Evolutionary conservation across 2,888 invertebrate species (phyloP).

Genomic region (Dryomyza anilis): DNA sequence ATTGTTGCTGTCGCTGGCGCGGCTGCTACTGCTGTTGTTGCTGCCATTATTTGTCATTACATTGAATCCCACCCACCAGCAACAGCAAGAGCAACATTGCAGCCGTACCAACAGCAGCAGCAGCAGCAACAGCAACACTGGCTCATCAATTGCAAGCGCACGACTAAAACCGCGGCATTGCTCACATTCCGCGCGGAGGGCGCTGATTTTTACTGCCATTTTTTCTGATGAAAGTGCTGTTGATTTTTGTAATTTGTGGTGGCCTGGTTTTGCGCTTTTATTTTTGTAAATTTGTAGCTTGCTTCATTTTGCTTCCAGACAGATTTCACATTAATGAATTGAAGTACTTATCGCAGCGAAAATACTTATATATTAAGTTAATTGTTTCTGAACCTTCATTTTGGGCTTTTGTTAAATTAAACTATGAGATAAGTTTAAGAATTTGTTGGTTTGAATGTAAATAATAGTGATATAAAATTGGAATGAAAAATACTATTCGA

Average conservation of each 20-base stretch:
- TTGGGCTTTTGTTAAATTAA: no score
- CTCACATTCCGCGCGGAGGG: slow-evolving; percentile 3
- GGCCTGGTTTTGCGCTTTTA: no score
- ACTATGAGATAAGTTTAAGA: no score
- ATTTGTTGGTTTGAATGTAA: no score
- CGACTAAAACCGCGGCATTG: neutral
- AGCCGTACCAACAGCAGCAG: neutral
- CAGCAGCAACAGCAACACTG: slow-evolving; percentile 1
- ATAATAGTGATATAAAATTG: no score
- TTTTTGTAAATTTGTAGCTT: no score
- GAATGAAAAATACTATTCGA: no score
- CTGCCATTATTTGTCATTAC: slow-evolving; percentile 30
- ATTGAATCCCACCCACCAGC: slow-evolving; percentile 9
- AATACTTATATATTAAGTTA: no score
- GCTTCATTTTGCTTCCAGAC: no score
- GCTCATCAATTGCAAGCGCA: slow-evolving; percentile 21
- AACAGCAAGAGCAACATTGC: neutral
- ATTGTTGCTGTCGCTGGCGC: slow-evolving; percentile 8
- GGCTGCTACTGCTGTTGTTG: slow-evolving; percentile 1
- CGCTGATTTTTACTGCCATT: slow-evolving; percentile 20
- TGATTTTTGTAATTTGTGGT: slow-evolving; percentile 27
- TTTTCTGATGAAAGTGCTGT: slow-evolving; percentile 3
- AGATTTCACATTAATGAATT: no score
- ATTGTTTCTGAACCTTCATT: no score
- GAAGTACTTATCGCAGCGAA: no score